Evolutionary conservation across 2,888 invertebrate genomes (phyloP), one percentile per base, ranked within the genome.

Genomic region (Andrena marginata): DNA sequence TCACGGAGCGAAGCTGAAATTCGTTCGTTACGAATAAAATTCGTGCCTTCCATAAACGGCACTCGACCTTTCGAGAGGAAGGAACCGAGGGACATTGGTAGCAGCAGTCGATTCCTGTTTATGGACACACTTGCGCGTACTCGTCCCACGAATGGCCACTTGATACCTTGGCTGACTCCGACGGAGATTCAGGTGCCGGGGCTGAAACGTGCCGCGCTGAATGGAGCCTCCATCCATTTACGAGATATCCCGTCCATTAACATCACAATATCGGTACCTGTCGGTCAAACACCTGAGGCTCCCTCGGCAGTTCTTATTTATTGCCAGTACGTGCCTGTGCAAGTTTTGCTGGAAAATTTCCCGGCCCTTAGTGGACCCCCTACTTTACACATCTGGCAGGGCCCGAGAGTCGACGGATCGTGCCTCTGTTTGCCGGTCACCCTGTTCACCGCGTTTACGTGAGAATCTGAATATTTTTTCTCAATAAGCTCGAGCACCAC

Each of bases 201-300:
- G 79, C 76, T 80, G 87, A 93, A 91, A 93, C 93, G 93, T 93
- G 93, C 89, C 91, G 69, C 59, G 51, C 31, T 93, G 91, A 93
- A 93, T 93, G 88, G 89, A 80, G 77, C 81, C 84, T 89, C 42
- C 87, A 90, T 83, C 92, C 90, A 92, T 93, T 93, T 91, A 88
- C 70, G 84, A 86, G 87, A 89, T 92, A 90, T 91, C 89, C 89
- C 87, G 85, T 83, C 90, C 90, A 89, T 93, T 93, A 93, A 88
- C 93, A 93, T 93, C 86, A 93, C 91, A 93, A 93, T 93, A 89
- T 90, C 90, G 91, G 90, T 92, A 87, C 90, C 87, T 86, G 83
- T 85, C 83, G 84, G 82, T 71, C 76, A 80, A 86, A 80, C 86
- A 83, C 80, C 85, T 85, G 79, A 87, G 74, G 49, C 75, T 72